phyloP scores from a whole-genome alignment of 2,113 vertebrate genomes.

The Channa argus region DNA sequence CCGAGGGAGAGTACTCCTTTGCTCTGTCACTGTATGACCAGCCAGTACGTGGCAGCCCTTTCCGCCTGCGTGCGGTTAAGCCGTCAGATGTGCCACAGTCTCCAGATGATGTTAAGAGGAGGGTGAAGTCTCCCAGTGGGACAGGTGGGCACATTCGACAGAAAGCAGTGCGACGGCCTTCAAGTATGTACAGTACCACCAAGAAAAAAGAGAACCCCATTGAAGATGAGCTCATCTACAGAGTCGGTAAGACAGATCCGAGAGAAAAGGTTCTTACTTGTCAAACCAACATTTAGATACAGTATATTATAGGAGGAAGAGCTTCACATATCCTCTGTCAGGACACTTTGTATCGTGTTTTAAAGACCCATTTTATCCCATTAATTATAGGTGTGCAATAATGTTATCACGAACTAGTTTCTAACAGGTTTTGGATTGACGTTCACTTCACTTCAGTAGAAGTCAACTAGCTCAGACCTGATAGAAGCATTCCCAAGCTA shows the following conservation, averaged over 20 bases:
- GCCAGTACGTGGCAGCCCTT: conserved; percentile 91
- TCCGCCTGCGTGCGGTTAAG: conserved; percentile 88
- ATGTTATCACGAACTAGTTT: neutral
- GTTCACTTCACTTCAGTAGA: neutral
- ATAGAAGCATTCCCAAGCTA: neutral
- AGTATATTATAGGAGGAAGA: neutral
- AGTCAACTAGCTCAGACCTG: neutral
- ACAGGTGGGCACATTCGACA: conserved; percentile 91
- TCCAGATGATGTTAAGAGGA: conserved; percentile 92
- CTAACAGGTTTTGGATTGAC: neutral
- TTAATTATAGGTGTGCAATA: neutral
- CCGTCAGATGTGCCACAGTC: conserved; percentile 90
- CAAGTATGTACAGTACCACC: conserved; percentile 96
- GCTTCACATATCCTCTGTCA: neutral
- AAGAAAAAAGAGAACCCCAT: conserved; percentile 92
- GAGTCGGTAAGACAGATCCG: conserved; percentile 87
- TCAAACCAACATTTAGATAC: neutral
- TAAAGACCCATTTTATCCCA: neutral
- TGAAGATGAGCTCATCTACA: conserved; percentile 88
- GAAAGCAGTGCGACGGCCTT: conserved; percentile 93
- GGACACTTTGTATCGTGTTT: neutral
- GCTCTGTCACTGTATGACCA: conserved; percentile 91
- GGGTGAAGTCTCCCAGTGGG: conserved; percentile 93
- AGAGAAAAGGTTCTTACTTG: no score
- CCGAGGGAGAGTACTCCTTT: conserved; percentile 90